phyloP scores from a whole-genome alignment of 2,113 vertebrate species.

The Verasper variegatus region DNA sequence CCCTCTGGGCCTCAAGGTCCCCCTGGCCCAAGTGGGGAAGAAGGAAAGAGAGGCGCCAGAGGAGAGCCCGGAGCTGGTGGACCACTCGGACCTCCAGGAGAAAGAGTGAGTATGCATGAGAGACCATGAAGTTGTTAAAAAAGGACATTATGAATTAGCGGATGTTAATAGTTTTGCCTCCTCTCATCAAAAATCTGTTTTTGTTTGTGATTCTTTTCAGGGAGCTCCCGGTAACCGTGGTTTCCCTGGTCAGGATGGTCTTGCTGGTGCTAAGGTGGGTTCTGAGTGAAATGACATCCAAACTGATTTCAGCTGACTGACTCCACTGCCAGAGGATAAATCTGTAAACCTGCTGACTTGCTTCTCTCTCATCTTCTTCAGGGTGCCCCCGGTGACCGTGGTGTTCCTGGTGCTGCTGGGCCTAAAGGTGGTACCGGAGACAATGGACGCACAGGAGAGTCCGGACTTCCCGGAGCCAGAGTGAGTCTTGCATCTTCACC shows the following conservation, averaged over 20 bases:
- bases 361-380: conserved; percentile 57
- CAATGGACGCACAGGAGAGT: conserved; percentile 92
- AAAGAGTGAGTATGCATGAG: conserved; percentile 85
- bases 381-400: conserved; percentile 95
- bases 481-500: conserved; percentile 77
- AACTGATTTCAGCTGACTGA: background rate
- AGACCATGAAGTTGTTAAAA: background rate
- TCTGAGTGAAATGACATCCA: background rate
- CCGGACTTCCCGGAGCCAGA: conserved; percentile 95
- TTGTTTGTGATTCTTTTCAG: conserved; percentile 74
- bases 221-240: conserved; percentile 96
- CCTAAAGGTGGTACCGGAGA: conserved; percentile 92
- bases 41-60: conserved; percentile 95
- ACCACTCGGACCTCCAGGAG: conserved; percentile 92
- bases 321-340: background rate
- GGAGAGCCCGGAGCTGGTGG: conserved; percentile 94
- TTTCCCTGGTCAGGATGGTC: conserved; percentile 97
- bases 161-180: background rate
- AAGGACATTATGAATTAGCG: background rate
- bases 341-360: background rate
- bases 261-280: conserved; percentile 94
- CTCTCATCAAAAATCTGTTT: conserved; percentile 15
- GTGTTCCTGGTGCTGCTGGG: conserved; percentile 88
- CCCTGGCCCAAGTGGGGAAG: conserved; percentile 91
- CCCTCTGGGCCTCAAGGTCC: conserved; percentile 89